Evolutionary conservation across 2,113 vertebrate genomes (phyloP).

Genomic region (Tinamus guttatus): DNA sequence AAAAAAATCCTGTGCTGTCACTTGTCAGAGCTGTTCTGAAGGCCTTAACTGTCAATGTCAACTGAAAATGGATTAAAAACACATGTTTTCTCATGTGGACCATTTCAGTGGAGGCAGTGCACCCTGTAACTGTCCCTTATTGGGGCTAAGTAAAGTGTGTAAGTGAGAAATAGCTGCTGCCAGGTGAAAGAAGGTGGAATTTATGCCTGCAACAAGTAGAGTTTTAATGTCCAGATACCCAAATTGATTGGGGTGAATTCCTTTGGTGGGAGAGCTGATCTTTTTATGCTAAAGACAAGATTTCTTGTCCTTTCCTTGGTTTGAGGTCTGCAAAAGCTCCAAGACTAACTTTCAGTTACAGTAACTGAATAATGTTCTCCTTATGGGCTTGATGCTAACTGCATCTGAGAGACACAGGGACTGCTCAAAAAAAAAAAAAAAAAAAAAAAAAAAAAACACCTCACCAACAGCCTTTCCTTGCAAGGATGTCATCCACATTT

Average conservation of each 20-base stretch:
- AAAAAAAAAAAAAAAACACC: too few species aligned
- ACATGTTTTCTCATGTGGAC: rapidly evolving
- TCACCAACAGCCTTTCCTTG: too few species aligned
- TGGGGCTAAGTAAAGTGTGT: too few species aligned
- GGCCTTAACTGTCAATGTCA: background rate
- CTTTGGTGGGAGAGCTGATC: background rate
- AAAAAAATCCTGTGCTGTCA: background rate
- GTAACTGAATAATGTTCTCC: rapidly evolving
- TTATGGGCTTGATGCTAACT: background rate
- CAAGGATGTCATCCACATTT: background rate
- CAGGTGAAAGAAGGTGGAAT: background rate
- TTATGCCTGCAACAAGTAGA: rapidly evolving
- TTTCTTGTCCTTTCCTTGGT: background rate
- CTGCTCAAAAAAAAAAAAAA: too few species aligned
- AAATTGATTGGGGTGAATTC: background rate
- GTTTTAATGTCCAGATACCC: background rate
- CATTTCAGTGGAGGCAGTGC: background rate
- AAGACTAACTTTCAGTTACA: background rate
- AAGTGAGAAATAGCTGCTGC: background rate
- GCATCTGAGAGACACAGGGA: background rate
- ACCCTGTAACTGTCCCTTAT: too few species aligned
- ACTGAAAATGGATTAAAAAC: background rate
- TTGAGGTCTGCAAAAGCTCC: background rate
- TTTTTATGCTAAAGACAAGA: background rate
- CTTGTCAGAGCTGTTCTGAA: background rate